Percentiles rank a stretch among this genome's conserved stretches.
These are phyloP conservation scores for Polyodon spathula DNA, from an alignment of 2,113 vertebrate species.

Conservation along the genomic window DNA sequence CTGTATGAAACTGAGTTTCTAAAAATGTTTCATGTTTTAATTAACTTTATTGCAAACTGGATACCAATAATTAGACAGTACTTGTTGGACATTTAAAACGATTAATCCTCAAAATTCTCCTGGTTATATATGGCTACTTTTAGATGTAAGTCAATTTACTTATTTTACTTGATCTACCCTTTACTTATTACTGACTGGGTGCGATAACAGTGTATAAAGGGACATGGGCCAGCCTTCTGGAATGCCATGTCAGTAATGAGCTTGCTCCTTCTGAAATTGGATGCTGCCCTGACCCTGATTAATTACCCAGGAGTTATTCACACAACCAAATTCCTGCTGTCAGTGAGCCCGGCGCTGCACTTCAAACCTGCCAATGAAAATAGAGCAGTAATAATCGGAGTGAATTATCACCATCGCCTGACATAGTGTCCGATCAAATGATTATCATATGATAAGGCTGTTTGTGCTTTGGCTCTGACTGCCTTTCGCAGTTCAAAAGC, in stretches of 20 bases:
- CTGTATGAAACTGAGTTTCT: too few species aligned
- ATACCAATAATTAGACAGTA: too few species aligned
- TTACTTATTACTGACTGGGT: too few species aligned
- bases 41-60: too few species aligned
- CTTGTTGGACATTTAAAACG: too few species aligned
- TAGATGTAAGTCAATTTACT: too few species aligned
- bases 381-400: constrained; percentile 36
- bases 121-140: too few species aligned
- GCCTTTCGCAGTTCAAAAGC: neutral
- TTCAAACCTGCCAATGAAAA: constrained; percentile 33
- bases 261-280: constrained; percentile 42
- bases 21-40: too few species aligned
- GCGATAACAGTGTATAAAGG: too few species aligned
- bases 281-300: constrained; percentile 42
- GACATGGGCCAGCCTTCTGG: neutral
- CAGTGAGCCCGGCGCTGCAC: constrained; percentile 20
- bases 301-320: constrained; percentile 47
- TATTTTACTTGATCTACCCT: too few species aligned
- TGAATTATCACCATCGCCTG: constrained; percentile 42
- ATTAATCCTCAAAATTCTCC: too few species aligned
- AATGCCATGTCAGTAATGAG: constrained; percentile 26
- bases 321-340: constrained; percentile 38
- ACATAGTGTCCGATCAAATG: constrained; percentile 31
- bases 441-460: constrained; percentile 42
- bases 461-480: constrained; percentile 18